Percentiles rank a stretch among this genome's conserved stretches.
These are phyloP conservation scores for Pogonocichla stellata DNA, from an alignment of 2,113 vertebrate genomes.

Conservation along the genomic window DNA sequence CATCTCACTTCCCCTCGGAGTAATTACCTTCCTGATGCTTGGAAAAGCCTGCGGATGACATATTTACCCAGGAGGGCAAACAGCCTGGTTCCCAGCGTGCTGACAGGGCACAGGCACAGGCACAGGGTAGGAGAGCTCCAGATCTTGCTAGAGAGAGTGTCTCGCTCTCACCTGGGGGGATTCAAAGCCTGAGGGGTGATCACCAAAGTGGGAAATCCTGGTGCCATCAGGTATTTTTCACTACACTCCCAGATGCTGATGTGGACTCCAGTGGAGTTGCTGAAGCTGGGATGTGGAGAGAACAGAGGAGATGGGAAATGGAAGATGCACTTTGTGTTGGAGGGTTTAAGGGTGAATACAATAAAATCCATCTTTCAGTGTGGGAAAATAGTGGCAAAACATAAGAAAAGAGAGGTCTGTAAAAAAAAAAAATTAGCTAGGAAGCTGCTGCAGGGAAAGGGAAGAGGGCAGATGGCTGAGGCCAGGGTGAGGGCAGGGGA, in stretches of 20 bases:
- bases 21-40: background rate
- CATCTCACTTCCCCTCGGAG: background rate
- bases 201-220: background rate
- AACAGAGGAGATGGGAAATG: accelerated
- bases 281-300: accelerated
- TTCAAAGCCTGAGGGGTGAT: background rate
- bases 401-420: background rate
- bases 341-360: background rate
- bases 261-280: background rate
- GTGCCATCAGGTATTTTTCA: background rate
- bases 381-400: background rate
- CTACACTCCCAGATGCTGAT: background rate
- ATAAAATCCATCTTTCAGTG: background rate
- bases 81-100: accelerated
- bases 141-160: accelerated
- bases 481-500: background rate
- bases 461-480: background rate
- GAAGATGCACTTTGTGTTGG: background rate
- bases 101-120: background rate
- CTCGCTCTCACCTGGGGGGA: accelerated
- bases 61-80: background rate
- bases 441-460: background rate
- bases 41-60: background rate
- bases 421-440: background rate
- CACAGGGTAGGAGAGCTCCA: background rate